Base-by-base conservation (phyloP, 2,888 invertebrate species). In the Myopa testacea region DNA sequence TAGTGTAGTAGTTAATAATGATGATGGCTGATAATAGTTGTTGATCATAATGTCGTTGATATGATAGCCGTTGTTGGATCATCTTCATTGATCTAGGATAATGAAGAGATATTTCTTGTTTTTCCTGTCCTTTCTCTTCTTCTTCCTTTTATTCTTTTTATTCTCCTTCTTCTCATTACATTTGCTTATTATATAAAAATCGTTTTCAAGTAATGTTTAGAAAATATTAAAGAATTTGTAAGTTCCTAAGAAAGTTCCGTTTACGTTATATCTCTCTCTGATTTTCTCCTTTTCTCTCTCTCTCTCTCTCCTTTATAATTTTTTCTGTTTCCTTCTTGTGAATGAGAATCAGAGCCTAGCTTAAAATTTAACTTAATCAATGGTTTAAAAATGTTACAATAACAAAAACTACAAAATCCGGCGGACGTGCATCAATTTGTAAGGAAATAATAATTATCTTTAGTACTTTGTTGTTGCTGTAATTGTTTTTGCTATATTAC, bases 391-490 rank as follows among this genome's bases (percentile, higher is more conserved):
- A 45, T 45, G 45, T 10, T 45, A 26, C 26, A 26, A 55, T 58
- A 19, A 68, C 3, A 50, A 55, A 71, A 71, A 50, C 55, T 73
- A 73, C 60, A 40, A 78, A 78, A 76, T 76, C 73, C 69, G 52
- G 40, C 60, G 63, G 73, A 78, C 76, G 78, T 78, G 76, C 78
- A 76, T 76, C 78, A 76, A 76, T 78, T 78, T 78, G 16, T 26
- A 52, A 52, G 45, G 10, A 6, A 45, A 8, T 45, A 45, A 45
- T 45, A 45, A 45, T 45, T 45, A 45, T 10, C 10, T 45, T 6
- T 8, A 45, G 45, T 6, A 45, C 10, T 45, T 38, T 52, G 52
- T 26, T 71, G 69, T 38, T 38, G 55, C 8, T 58, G 55, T n/a
- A 16, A 2, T 16, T 58, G 55, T 55, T n/a, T 14, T 34, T 50